A percentile compares a stretch with the other conserved stretches of the same genome.
Evolutionary conservation across 2,797 vertebrate species (phyloP).

Genomic region (Scolopax bukidnonensis): DNA sequence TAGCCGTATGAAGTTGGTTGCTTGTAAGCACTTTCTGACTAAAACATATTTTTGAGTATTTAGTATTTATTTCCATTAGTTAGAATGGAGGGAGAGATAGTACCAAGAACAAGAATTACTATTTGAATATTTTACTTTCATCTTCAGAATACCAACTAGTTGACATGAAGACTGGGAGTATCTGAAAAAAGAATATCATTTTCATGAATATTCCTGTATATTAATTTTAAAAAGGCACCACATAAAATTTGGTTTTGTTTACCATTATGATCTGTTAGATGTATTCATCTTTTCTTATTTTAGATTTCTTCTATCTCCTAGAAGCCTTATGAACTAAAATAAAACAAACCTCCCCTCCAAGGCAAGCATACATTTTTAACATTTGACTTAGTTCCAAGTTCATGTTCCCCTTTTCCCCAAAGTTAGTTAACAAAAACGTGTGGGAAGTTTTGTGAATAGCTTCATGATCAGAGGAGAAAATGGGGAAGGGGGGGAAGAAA

Average conservation of each 20-base stretch:
- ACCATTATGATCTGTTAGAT: conserved; percentile 30
- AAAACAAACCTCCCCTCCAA: conserved; percentile 49
- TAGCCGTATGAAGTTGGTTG: background rate
- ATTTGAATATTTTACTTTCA: background rate
- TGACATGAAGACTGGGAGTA: background rate
- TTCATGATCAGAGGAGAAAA: background rate
- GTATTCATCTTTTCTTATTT: conserved; percentile 42
- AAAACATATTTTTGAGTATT: background rate
- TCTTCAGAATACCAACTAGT: background rate
- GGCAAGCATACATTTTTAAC: conserved; percentile 61
- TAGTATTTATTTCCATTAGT: background rate
- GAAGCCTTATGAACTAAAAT: conserved; percentile 56
- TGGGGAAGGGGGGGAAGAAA: too few species aligned
- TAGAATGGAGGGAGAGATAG: background rate
- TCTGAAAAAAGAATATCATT: background rate
- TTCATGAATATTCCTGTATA: conserved; percentile 3
- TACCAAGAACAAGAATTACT: background rate
- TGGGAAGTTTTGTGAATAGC: conserved; percentile 40
- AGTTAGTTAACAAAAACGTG: conserved; percentile 37
- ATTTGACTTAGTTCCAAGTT: conserved; percentile 68
- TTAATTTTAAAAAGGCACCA: conserved; percentile 3
- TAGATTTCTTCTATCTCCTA: conserved; percentile 35
- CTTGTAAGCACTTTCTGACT: background rate
- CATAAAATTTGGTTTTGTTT: conserved; percentile 41
- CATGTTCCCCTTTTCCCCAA: conserved; percentile 40